phyloP scores from a whole-genome alignment of 2,113 vertebrate genomes.

The Saccopteryx leptura region DNA sequence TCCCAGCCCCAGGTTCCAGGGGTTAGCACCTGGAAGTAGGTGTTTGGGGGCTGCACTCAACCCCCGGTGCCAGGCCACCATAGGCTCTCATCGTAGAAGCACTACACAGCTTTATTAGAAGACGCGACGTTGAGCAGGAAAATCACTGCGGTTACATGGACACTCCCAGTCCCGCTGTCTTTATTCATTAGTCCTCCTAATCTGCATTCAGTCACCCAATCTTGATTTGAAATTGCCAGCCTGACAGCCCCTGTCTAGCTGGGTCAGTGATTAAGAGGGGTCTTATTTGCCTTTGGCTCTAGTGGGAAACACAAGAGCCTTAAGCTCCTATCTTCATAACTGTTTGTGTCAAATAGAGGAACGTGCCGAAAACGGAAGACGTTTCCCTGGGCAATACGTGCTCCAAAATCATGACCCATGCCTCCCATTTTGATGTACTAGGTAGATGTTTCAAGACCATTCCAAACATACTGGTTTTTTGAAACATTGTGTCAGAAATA shows the following conservation, averaged over 20 bases:
- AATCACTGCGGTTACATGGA: accelerated
- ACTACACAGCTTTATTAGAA: not conserved
- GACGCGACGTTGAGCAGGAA: accelerated
- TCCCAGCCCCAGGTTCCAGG: not conserved
- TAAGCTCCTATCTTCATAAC: not conserved
- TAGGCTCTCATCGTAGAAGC: not conserved
- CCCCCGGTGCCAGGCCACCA: accelerated
- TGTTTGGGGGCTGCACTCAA: not conserved
- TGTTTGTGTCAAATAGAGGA: too few species aligned
- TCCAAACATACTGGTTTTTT: not conserved
- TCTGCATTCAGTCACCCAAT: not conserved
- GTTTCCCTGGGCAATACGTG: not conserved
- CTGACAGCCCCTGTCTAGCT: not conserved
- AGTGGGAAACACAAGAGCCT: not conserved
- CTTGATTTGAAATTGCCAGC: not conserved
- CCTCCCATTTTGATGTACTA: accelerated
- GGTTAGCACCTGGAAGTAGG: too few species aligned
- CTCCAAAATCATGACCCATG: accelerated
- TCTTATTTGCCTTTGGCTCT: not conserved
- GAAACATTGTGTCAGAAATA: not conserved
- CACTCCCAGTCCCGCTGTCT: not conserved
- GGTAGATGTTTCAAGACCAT: not conserved
- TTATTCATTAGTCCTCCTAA: accelerated
- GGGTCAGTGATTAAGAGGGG: too few species aligned
- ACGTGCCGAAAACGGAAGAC: not conserved